Percentiles rank a stretch among this genome's conserved stretches.
phyloP scores from a whole-genome alignment of 2,113 vertebrate genomes.

The Pithys albifrons region DNA sequence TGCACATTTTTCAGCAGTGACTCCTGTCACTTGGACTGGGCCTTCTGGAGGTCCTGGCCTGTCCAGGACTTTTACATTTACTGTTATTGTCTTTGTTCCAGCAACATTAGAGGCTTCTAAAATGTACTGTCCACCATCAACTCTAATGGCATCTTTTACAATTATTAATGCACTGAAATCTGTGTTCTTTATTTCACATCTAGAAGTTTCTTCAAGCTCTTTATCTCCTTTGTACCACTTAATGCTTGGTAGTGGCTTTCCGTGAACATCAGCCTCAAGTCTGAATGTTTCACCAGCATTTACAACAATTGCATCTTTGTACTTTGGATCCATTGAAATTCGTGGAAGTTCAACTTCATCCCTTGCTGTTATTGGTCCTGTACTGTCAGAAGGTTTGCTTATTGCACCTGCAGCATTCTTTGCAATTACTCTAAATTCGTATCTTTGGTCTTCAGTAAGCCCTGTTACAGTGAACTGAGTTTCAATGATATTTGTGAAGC shows the following conservation, averaged over 20 bases:
- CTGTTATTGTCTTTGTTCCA: conserved; percentile 88
- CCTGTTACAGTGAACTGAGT: conserved; percentile 94
- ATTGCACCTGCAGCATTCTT: conserved; percentile 93
- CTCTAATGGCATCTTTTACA: conserved; percentile 90
- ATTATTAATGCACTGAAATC: conserved; percentile 88
- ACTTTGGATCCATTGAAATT: conserved; percentile 95
- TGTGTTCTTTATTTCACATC: conserved; percentile 90
- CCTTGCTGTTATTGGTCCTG: conserved; percentile 92
- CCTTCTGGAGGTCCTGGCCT: conserved; percentile 89
- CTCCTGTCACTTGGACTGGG: conserved; percentile 86
- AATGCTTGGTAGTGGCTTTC: conserved; percentile 90
- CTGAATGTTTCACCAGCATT: conserved; percentile 94
- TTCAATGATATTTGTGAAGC: conserved; percentile 96
- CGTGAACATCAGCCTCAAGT: conserved; percentile 91
- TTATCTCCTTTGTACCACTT: conserved; percentile 94
- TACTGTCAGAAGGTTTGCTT: conserved; percentile 96
- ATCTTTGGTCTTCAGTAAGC: conserved; percentile 92
- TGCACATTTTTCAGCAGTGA: conserved; percentile 90
- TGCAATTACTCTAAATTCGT: conserved; percentile 97
- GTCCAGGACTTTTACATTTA: conserved; percentile 92
- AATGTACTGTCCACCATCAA: conserved; percentile 89
- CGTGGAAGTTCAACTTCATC: conserved; percentile 92
- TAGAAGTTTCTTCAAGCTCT: conserved; percentile 87
- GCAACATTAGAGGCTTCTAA: conserved; percentile 90
- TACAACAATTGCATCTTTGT: conserved; percentile 87